Evolutionary conservation across 1,140 invertebrate genomes (phyloP), one percentile per base, ranked within the genome.

Genomic region (Apis dorsata): DNA sequence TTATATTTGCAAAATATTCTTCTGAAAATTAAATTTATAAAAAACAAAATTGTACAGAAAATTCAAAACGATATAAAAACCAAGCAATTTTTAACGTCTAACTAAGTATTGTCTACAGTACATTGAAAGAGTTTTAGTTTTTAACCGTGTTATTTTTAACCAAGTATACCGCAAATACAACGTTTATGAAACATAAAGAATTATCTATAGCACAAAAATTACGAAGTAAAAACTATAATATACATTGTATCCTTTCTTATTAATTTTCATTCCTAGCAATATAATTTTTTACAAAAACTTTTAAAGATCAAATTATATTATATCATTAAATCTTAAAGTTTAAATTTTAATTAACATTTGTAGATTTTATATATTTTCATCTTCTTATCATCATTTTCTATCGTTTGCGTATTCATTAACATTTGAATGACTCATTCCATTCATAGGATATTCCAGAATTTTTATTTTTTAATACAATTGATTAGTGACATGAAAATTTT

Each of bases 381-480:
- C 34, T 44, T 7, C 34, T 44, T 44, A 44, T 44, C 34, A 28
- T 65, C 7, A 3, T 65, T 65, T 4, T 60, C 0, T 11, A 11
- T n/a, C 21, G 9, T 60, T 60, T 60, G 4, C 0, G 21, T 21
- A 60, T 60, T 60, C 59, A 21, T 60, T 60, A 11, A 60, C 21
- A 3, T n/a, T 60, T 60, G 10, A 60, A 60, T 60, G 11, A 4
- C 10, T n/a, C 11, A 0, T 60, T 60, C 0, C 3, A 34, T 34
- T 34, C 34, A 34, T 4, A n/a, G 10, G 10, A 11, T 12, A 44
- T 44, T 44, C 5, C 5, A n/a, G 21, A 1, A 60, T 1, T 60
- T n/a, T 0, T 8, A n/a, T 21, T 5, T n/a, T n/a, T 1, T 21
- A 1, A 60, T n/a, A 0, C 0, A n/a, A n/a, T 13, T 15, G 12